These are phyloP conservation scores for Scytalopus superciliaris DNA, from an alignment of 2,113 vertebrate genomes.

Conservation along the genomic window DNA sequence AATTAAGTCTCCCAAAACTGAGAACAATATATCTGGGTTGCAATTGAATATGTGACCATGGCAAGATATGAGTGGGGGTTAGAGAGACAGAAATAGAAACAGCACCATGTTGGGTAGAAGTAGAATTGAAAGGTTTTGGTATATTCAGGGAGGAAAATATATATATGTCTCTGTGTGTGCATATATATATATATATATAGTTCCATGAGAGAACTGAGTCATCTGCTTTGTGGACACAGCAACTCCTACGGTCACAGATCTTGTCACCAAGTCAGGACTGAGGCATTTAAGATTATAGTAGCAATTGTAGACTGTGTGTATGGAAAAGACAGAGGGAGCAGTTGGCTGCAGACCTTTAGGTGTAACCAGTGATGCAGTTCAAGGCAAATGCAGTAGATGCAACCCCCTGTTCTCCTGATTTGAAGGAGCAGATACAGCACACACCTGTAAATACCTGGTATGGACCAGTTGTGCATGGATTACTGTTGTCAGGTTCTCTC, in stretches of 20 bases:
- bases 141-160: neutral
- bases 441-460: neutral
- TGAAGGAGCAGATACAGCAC: neutral
- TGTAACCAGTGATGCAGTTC: neutral
- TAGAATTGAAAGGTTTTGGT: neutral
- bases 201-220: neutral
- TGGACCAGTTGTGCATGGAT: neutral
- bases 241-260: neutral
- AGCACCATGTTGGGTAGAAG: neutral
- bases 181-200: accelerated
- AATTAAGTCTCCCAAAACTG: neutral
- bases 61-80: neutral
- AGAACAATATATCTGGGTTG: neutral
- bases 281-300: neutral
- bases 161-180: accelerated
- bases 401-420: accelerated
- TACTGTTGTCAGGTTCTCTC: neutral
- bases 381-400: neutral
- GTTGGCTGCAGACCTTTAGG: neutral
- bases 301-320: neutral
- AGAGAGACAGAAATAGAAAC: neutral
- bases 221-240: neutral
- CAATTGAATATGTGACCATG: neutral
- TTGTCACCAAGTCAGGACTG: neutral
- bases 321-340: neutral